Percentiles rank a stretch among this genome's conserved stretches.
Evolutionary conservation across 2,888 invertebrate species (phyloP).

Genomic region (Bombylius major): DNA sequence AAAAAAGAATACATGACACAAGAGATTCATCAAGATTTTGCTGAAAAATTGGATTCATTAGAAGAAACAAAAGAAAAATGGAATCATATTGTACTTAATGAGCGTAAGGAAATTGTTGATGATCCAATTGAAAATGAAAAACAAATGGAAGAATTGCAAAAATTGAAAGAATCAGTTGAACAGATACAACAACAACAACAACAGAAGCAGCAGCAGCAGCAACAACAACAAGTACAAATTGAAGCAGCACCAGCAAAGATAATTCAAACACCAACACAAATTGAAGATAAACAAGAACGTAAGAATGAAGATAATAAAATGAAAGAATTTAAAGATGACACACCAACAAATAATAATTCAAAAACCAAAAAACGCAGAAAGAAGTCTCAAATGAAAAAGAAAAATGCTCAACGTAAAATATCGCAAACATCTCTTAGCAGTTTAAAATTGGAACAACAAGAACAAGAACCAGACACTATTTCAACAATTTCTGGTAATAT

Average conservation of each 20-base stretch:
- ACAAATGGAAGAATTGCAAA: neutral
- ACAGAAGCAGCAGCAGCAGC: neutral
- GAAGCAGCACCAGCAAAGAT: too few species aligned
- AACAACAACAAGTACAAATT: neutral
- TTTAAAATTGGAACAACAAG: conserved; percentile 13
- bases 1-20: conserved; percentile 35
- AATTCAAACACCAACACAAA: too few species aligned
- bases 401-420: conserved; percentile 59
- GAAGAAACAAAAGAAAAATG: too few species aligned
- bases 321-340: conserved; percentile 40
- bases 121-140: conserved; percentile 1
- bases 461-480: conserved; percentile 22
- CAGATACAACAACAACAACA: neutral
- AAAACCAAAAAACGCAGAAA: conserved; percentile 56
- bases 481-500: conserved; percentile 24
- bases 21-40: conserved; percentile 36
- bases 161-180: too few species aligned
- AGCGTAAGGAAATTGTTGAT: neutral
- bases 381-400: conserved; percentile 67
- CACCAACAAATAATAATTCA: conserved; percentile 37
- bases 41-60: conserved; percentile 30
- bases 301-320: neutral
- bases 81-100: too few species aligned
- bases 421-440: conserved; percentile 38
- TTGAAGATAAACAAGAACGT: neutral